phyloP scores from a whole-genome alignment of 1,140 invertebrate genomes.

The Caerostris darwini region DNA sequence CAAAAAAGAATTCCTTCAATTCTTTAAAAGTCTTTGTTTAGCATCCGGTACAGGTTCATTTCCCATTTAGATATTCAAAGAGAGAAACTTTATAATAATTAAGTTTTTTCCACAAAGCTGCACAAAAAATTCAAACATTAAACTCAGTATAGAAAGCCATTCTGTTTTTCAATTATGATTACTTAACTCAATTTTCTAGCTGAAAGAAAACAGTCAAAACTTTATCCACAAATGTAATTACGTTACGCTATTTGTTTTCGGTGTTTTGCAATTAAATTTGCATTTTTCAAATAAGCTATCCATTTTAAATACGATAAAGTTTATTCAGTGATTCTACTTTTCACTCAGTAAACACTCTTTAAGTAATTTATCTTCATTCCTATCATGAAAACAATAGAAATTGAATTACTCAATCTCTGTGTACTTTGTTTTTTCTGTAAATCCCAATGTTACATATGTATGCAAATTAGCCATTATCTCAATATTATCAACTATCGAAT shows the following conservation, averaged over 20 bases:
- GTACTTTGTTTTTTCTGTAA: neutral
- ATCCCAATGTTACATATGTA: neutral
- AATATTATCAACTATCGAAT: neutral
- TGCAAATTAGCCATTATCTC: constrained; percentile 1
- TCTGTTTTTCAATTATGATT: constrained; percentile 1
- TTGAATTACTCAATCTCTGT: neutral
- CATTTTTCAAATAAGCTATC: constrained; percentile 13
- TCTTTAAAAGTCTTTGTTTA: neutral
- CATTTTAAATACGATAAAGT: neutral
- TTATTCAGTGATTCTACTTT: neutral
- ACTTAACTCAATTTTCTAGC: constrained; percentile 3
- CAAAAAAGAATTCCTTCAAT: neutral
- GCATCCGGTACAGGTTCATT: neutral
- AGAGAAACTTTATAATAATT: neutral
- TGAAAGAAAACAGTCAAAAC: neutral
- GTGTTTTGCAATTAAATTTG: constrained; percentile 2
- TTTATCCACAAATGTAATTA: neutral
- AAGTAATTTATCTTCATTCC: constrained; percentile 24
- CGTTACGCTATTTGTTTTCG: neutral
- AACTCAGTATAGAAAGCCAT: neutral
- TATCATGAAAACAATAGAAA: neutral
- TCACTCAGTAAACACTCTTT: neutral
- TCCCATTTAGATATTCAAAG: neutral
- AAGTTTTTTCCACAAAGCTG: neutral
- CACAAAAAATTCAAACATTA: neutral